These are phyloP conservation scores for Actinemys pallida DNA, from an alignment of 2,113 vertebrate species.

Conservation along the genomic window DNA sequence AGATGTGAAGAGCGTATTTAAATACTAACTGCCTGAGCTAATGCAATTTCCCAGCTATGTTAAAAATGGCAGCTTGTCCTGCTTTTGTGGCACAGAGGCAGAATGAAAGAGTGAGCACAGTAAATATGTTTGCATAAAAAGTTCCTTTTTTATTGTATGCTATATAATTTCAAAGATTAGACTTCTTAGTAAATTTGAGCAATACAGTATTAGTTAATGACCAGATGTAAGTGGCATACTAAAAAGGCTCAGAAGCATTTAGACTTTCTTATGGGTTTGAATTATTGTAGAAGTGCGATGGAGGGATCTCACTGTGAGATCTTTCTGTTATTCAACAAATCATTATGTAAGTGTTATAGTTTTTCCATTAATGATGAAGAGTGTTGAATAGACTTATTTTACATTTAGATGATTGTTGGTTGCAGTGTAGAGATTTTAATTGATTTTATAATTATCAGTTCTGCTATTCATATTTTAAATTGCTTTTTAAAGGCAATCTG, in stretches of 20 bases:
- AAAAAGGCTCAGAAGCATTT: neutral
- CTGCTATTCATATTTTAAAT: neutral
- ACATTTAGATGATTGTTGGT: neutral
- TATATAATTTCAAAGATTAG: neutral
- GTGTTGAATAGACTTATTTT: neutral
- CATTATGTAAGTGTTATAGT: neutral
- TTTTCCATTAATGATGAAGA: neutral
- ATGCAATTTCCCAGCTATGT: neutral
- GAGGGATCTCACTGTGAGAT: neutral
- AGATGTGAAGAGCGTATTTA: constrained; percentile 54
- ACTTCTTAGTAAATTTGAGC: neutral
- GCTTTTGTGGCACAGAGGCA: neutral
- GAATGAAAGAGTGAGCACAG: neutral
- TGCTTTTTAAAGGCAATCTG: neutral
- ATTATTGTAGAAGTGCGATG: neutral
- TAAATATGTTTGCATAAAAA: constrained; percentile 25
- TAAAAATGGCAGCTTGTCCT: neutral
- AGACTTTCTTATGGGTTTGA: neutral
- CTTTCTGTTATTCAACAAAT: neutral
- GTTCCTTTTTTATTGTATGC: neutral
- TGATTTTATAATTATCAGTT: neutral
- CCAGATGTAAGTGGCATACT: neutral
- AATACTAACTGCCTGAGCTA: constrained; percentile 9
- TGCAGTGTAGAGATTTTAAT: neutral
- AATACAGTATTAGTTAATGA: neutral